Conservation (phyloP, 2,888 invertebrate species). For the Limenitis camilla region DNA sequence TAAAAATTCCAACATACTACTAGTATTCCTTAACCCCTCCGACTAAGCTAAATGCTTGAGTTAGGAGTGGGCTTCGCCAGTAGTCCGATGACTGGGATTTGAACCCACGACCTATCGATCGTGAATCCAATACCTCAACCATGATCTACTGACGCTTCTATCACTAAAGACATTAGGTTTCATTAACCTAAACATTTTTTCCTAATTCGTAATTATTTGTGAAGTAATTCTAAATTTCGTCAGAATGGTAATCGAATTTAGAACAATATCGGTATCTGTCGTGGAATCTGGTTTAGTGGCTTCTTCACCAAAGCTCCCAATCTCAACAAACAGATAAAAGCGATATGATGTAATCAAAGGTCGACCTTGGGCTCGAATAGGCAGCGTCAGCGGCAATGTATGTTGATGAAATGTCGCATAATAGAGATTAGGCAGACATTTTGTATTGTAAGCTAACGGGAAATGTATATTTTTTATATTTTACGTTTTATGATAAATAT, state of each 20-base stretch:
- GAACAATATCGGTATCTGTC: conserved; percentile 6
- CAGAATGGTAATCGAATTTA: not conserved
- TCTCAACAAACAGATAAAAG: conserved; percentile 16
- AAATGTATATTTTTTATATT: too few relatives aligned
- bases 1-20: too few relatives aligned
- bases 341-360: conserved; percentile 13
- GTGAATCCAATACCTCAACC: too few relatives aligned
- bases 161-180: too few relatives aligned
- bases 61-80: too few relatives aligned
- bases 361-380: conserved; percentile 9
- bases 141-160: too few relatives aligned
- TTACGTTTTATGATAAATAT: too few relatives aligned
- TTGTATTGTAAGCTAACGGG: not conserved
- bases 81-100: too few relatives aligned
- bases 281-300: conserved; percentile 13
- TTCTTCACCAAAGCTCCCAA: conserved; percentile 14
- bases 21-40: too few relatives aligned
- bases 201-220: not conserved
- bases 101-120: too few relatives aligned
- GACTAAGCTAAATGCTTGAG: too few relatives aligned
- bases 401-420: conserved; percentile 6
- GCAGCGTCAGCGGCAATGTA: conserved; percentile 8
- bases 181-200: not conserved
- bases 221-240: not conserved
- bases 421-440: conserved; percentile 8